Evolutionary conservation across 2,888 invertebrate genomes (phyloP).

Genomic region (Stenotaenia linearis): DNA sequence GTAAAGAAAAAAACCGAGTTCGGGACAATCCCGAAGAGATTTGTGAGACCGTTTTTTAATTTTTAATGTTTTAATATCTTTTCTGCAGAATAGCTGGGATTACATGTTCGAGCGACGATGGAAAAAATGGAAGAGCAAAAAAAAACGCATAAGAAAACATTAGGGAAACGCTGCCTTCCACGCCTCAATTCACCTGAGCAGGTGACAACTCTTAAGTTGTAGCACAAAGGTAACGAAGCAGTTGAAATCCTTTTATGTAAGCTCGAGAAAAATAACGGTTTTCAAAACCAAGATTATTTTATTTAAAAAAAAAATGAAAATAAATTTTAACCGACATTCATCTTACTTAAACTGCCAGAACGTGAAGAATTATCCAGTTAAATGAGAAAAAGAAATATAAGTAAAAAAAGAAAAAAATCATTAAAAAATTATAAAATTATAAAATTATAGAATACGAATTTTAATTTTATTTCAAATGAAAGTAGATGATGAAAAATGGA

Average conservation of each 20-base stretch:
- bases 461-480: too few species aligned
- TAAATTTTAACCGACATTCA: background rate
- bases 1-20: background rate
- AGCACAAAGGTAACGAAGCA: too few species aligned
- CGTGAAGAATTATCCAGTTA: background rate
- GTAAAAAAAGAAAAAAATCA: too few species aligned
- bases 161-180: too few species aligned
- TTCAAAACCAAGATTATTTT: too few species aligned
- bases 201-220: background rate
- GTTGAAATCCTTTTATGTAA: too few species aligned
- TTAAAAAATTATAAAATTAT: too few species aligned
- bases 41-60: background rate
- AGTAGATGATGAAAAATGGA: background rate
- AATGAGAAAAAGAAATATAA: too few species aligned
- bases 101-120: background rate
- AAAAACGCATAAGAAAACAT: too few species aligned
- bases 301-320: background rate
- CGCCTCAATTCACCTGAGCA: background rate
- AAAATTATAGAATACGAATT: too few species aligned
- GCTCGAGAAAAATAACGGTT: too few species aligned
- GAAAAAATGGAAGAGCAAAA: background rate
- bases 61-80: conserved; percentile 9
- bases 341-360: background rate
- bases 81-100: background rate
- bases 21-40: background rate